Evolutionary conservation across 2,888 invertebrate species (phyloP), one percentile per base, ranked within the genome.

Genomic region (Quadroppia sp.): DNA sequence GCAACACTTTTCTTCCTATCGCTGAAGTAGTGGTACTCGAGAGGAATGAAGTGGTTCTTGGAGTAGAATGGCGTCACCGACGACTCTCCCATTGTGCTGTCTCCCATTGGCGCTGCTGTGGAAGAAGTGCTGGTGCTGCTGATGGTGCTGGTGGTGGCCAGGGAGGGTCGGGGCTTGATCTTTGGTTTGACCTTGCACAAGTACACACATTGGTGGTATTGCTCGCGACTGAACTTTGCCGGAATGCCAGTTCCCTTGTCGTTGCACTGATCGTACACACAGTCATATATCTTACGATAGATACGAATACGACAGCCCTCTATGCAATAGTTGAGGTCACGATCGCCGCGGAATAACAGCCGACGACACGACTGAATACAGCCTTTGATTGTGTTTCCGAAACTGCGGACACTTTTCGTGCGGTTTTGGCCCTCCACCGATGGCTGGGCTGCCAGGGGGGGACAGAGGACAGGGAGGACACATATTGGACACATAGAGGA

Each of bases 171-270:
- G 2, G 64, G 36, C 36, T 36, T 32, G 1, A 36, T 13, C 20
- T 36, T 72, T 1, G 72, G 72, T 13, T 61, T 61, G 7, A 72
- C 32, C 30, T 72, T 72, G 20, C 72, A 72, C 2, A 72, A 30
- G n/a, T 72, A 64, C 17, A 72, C 72, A 40, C 72, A 72, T 32
- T 72, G 72, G 15, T 72, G 72, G 40, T 72, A 72, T 30, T 72
- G 59, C 15, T 45, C 72, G 2, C 61, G 64, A 67, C 40, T 59
- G 23, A 72, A 72, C 28, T 59, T 72, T 1, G 40, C 2, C 2
- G 59, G 59, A 40, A 72, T 50, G 1, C 72, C 72, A 4, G 36
- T 28, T 11, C 72, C 72, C n/a, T 36, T 59, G 15, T 72, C 61
- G 15, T 72, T 72, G 61, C 72, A 72, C 28, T 72, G 64, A 1